A percentile compares a stretch with the other conserved stretches of the same genome.
Evolutionary conservation across 2,888 invertebrate species (phyloP).

Genomic region (Spodoptera exigua): DNA sequence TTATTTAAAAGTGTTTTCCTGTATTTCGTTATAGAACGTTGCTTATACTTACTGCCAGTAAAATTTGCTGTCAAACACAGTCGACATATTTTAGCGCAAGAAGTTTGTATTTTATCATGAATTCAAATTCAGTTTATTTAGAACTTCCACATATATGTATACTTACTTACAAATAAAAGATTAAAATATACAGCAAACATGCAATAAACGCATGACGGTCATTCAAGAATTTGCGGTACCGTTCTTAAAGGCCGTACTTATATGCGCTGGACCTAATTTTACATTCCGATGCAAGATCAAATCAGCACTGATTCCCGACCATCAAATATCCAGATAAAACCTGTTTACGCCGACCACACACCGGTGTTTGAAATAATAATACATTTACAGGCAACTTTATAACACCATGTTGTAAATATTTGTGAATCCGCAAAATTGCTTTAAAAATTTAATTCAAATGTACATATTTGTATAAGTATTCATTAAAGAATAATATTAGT

Average conservation of each 20-base stretch:
- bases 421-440: constrained; percentile 8
- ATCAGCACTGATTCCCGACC: constrained; percentile 20
- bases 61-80: constrained; percentile 8
- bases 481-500: no score
- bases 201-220: not conserved
- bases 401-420: constrained; percentile 12
- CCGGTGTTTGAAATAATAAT: constrained; percentile 20
- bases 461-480: no score
- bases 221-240: constrained; percentile 33
- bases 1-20: not conserved
- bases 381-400: constrained; percentile 31
- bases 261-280: constrained; percentile 29
- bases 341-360: constrained; percentile 53
- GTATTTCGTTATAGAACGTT: not conserved
- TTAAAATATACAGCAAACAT: constrained; percentile 14
- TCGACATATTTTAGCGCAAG: not conserved
- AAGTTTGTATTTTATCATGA: not conserved
- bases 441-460: constrained; percentile 13
- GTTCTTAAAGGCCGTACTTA: constrained; percentile 30
- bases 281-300: constrained; percentile 42
- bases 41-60: no score
- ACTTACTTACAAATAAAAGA: no score
- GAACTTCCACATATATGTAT: constrained; percentile 4
- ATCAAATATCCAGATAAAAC: constrained; percentile 40
- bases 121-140: constrained; percentile 6